Conservation (phyloP, 2,888 invertebrate species). For the Metopia argyrocephala region DNA sequence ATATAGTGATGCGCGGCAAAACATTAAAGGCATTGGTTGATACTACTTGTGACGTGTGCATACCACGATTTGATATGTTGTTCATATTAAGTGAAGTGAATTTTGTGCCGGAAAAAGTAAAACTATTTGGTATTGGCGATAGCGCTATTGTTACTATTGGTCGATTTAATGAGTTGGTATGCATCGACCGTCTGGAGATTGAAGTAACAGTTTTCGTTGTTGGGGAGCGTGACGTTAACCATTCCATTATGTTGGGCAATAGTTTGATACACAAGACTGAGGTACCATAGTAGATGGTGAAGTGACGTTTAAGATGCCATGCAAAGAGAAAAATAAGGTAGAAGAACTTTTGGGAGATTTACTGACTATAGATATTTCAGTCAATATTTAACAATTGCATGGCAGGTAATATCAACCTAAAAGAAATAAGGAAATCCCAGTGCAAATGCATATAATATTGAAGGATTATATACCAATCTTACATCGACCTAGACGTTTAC, state of each 20-base stretch:
- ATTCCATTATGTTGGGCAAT: not conserved
- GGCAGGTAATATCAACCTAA: not conserved
- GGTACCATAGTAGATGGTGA: not conserved
- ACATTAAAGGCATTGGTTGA: not conserved
- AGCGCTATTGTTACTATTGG: no score
- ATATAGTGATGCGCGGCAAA: not conserved
- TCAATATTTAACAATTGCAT: constrained; percentile 17
- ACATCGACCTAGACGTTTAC: constrained; percentile 66
- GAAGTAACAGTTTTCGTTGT: no score
- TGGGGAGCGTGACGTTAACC: not conserved
- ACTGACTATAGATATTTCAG: not conserved
- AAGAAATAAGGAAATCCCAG: not conserved
- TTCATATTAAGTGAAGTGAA: not conserved
- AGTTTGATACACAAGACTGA: not conserved
- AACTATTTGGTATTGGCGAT: no score
- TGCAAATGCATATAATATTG: constrained; percentile 28
- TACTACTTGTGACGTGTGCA: not conserved
- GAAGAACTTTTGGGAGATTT: constrained; percentile 6
- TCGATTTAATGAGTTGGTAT: no score
- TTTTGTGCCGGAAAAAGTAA: not conserved
- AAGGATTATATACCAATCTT: constrained; percentile 47
- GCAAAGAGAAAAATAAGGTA: not conserved
- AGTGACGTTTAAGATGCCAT: not conserved
- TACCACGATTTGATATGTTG: not conserved
- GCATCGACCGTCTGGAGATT: no score